A percentile compares a stretch with the other conserved stretches of the same genome.
These are phyloP conservation scores for Electrona antarctica DNA, from an alignment of 2,113 vertebrate species.

Conservation along the genomic window DNA sequence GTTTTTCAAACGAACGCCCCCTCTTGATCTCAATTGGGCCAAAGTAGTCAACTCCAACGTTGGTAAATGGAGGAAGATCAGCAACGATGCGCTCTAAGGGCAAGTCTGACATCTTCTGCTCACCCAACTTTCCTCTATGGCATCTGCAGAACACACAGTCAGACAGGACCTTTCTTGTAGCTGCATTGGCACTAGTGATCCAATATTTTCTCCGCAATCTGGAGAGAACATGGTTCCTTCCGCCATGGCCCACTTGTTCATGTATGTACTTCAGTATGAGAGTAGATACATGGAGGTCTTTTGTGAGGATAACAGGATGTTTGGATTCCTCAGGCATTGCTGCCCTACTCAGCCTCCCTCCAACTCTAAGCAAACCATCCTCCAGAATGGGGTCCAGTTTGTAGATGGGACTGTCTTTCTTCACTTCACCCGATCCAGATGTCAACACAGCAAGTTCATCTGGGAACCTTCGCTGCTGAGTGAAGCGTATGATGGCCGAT, in stretches of 20 bases:
- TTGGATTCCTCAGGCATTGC: no score
- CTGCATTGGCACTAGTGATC: slow-evolving; percentile 10
- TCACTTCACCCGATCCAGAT: neutral
- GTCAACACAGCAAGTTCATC: slow-evolving; percentile 1
- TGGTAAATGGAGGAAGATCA: slow-evolving; percentile 17
- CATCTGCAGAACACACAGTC: slow-evolving; percentile 21
- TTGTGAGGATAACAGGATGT: no score
- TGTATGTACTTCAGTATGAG: no score
- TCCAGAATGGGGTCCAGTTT: no score
- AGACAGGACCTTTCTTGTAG: slow-evolving; percentile 1
- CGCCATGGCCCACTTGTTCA: neutral
- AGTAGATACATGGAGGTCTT: no score
- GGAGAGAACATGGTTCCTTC: slow-evolving; percentile 9
- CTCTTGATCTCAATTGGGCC: slow-evolving; percentile 1
- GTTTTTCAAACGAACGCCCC: neutral
- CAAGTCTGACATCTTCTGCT: slow-evolving; percentile 34
- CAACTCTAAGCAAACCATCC: no score
- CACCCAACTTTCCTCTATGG: neutral
- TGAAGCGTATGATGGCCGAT: slow-evolving; percentile 4
- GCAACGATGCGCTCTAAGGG: slow-evolving; percentile 8
- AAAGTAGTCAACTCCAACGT: slow-evolving; percentile 25
- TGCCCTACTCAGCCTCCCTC: no score
- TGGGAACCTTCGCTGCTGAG: slow-evolving; percentile 1
- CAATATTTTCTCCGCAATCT: slow-evolving; percentile 16
- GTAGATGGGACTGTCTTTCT: no score